Base-by-base conservation (phyloP, 2,797 vertebrate genomes). In the Lateolabrax maculatus region DNA sequence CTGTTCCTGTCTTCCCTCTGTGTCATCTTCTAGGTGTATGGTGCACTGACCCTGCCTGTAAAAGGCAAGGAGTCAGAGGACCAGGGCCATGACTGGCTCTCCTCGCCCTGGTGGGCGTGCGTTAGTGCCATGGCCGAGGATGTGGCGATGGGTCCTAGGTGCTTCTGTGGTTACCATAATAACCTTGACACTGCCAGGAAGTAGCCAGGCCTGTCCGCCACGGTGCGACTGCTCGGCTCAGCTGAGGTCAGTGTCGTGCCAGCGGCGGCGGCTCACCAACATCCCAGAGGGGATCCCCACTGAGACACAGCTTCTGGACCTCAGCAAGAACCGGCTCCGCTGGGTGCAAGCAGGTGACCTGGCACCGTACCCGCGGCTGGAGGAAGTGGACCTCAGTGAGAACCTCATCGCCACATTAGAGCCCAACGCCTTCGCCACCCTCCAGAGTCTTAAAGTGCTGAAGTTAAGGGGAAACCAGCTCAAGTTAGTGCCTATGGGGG, bases 251-350 rank as follows among this genome's bases (percentile, higher is more conserved):
- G 98, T 99, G 89, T 95, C 95, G 34, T 99, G 98, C 60, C 96
- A 98, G 80, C 96, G 97, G 72, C 95, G 96, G 55, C 95, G 98
- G 46, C 95, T 99, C 63, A 96, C 96, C 3, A 88, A 97, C 62
- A 94, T 99, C 80, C 98, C 98, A 0, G 98, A 99, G 74, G 98
- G 98, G 80, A 98, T 99, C 89, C 98, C 98, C 15, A 98, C 96
- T 0, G 98, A 99, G 92, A 99, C 98, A 0, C 93, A 92, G 52
- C 89, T 97, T 70, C 95, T 99, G 93, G 98, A 99, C 89, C 96
- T 99, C 80, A 98, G 96, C 95, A 97, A 95, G 87, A 99, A 99
- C 95, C 97, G 97, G 18, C 95, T 99, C 76, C 97, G 97, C 80
- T 98, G 97, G 96, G 95, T 99, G 27, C 97, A 97, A 75, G 93